Base-by-base conservation (phyloP, 2,888 invertebrate species). In the Lithophane leautieri region DNA sequence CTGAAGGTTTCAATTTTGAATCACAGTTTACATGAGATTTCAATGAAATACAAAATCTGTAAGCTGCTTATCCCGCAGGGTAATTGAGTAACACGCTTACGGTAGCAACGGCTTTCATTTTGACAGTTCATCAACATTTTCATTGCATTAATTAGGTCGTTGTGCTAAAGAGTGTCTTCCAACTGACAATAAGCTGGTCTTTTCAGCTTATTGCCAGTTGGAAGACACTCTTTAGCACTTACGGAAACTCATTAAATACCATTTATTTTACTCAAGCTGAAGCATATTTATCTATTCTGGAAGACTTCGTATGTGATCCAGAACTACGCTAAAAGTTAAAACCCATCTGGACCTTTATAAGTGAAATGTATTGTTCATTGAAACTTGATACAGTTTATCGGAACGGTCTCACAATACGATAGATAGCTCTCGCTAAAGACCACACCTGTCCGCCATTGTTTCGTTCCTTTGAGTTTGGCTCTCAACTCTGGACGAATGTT, bases 351-450 rank as follows among this genome's bases (percentile, higher is more conserved):
- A 44, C 47, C 44, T 61, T 56, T 74, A 61, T 68, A 73, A 68
- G 44, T 70, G 52, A 68, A 82, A 73, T 81, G 86, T 83, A 83
- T 86, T 86, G 88, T 88, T 79, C 80, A 86, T 85, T 74, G 82
- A 83, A 87, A 82, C 83, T 84, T 84, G 84, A 86, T 75, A 78
- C 81, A 81, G 83, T 86, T 89, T 88, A 88, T 88, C 78, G 82
- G 71, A 72, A 76, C 73, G 70, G 70, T 28, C 71, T 76, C 82
- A 86, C 87, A 88, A 85, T 88, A 77, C 86, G 76, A 84, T 79
- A 79, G 86, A 80, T 74, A 75, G 74, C 79, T 82, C 81, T 82
- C 70, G 78, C 61, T 70, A 78, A 83, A 86, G 78, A 81, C 83
- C 83, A 79, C 75, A 85, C 82, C 71, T 52, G 75, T 58, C 52